Base-by-base conservation (phyloP, 2,797 vertebrate species). In the Neosilurus mollespiculum region DNA sequence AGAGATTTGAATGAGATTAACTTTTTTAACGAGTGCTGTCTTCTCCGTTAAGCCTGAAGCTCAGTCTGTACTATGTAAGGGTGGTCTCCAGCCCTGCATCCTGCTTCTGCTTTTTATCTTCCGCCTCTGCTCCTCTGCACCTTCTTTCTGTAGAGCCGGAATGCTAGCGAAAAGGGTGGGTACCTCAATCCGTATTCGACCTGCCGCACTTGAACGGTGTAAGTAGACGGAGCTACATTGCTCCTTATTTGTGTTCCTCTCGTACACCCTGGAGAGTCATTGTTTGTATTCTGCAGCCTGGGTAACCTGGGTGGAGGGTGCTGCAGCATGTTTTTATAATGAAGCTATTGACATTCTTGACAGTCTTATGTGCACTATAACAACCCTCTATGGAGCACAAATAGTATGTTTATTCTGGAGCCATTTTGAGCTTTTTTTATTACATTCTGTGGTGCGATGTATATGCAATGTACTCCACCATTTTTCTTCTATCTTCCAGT, bases 161-260 rank as follows among this genome's bases (percentile, higher is more conserved):
- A 89, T 79, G 88, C 92, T 93, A 93, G 91, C 85, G 94, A 94
- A 90, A 95, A 95, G 83, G 95, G 94, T 91, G 95, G 96, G 91
- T 95, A 95, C 30, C 93, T 95, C 94, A 94, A 89, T 94, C 93
- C 96, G 87, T 95, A 93, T 87, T 94, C 94, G 94, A 94, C 89
- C 90, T 92, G 90, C 92, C 91, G 88, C 88, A 75, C 90, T 88
- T 92, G 90, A 93, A 91, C 92, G 94, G 95, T 93, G 95, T 95
- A 95, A 96, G 95, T 96, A 95, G 93, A 87, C 88, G 91, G 87
- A 85, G 78, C 66, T 84, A 79, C 37, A 30, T 30, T 30, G 30
- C 30, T 30, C 30, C 30, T 30, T 43, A n/a, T 24, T 61, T 51
- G 58, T 61, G 53, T 79, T 79, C 15, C 24, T 65, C 24, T 37